phyloP scores from a whole-genome alignment of 2,888 invertebrate genomes.

The Stenoptilia bipunctidactyla region DNA sequence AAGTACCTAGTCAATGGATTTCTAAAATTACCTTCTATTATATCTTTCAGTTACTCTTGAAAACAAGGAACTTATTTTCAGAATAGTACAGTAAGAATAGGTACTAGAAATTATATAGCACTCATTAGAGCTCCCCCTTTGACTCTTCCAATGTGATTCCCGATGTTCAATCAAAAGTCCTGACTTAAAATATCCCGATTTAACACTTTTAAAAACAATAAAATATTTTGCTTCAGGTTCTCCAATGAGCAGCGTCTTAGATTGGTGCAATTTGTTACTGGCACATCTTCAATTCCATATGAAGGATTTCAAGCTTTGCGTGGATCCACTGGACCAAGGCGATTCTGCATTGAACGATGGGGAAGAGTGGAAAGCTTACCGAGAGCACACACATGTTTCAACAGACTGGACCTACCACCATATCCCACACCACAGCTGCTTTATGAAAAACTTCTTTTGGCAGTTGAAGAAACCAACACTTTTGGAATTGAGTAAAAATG shows the following conservation, averaged over 20 bases:
- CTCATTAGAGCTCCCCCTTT: too few species aligned
- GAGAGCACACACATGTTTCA: conserved; percentile 98
- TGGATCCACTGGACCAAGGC: conserved; percentile 94
- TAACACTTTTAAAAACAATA: too few species aligned
- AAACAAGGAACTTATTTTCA: too few species aligned
- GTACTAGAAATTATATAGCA: too few species aligned
- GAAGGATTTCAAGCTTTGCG: conserved; percentile 96
- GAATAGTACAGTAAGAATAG: too few species aligned
- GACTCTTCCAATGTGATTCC: too few species aligned
- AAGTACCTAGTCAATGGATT: too few species aligned
- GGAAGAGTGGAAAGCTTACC: conserved; percentile 94
- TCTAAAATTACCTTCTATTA: too few species aligned
- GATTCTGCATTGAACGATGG: conserved; percentile 98
- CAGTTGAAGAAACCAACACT: conserved; percentile 96
- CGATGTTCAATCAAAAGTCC: too few species aligned
- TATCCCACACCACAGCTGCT: conserved; percentile 93
- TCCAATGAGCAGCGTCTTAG: conserved; percentile 94
- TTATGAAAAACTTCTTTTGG: conserved; percentile 91
- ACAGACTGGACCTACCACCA: conserved; percentile 94
- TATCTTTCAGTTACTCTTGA: too few species aligned
- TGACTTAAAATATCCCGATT: too few species aligned
- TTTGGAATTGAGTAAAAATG: conserved; percentile 97
- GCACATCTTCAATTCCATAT: conserved; percentile 97
- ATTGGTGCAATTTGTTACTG: conserved; percentile 96
- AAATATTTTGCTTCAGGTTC: conserved; percentile 71